phyloP scores from a whole-genome alignment of 2,797 vertebrate species.

The Megalops cyprinoides region DNA sequence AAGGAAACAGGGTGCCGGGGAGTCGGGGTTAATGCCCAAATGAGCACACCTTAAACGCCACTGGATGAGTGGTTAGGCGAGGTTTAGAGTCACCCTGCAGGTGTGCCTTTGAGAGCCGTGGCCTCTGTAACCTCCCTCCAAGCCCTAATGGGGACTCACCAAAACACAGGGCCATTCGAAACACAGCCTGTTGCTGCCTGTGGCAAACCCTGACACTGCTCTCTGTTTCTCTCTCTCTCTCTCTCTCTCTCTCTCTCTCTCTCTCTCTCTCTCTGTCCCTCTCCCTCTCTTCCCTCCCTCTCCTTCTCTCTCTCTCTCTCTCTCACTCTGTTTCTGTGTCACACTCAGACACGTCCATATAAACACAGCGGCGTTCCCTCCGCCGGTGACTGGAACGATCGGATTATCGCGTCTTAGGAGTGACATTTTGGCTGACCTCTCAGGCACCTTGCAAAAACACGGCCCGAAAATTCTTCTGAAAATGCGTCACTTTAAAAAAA shows the following conservation, averaged over 20 bases:
- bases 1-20: conserved; percentile 69
- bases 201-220: conserved; percentile 45
- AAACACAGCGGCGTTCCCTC: conserved; percentile 38
- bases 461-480: conserved; percentile 71
- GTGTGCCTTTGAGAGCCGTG: conserved; percentile 75
- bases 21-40: conserved; percentile 76
- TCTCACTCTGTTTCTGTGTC: neutral
- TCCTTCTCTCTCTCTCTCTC: neutral
- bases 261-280: conserved; percentile 43
- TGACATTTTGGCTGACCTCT: conserved; percentile 78
- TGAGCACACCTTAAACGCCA: conserved; percentile 78
- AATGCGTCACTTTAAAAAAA: conserved; percentile 67
- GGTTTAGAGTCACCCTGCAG: conserved; percentile 73
- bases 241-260: conserved; percentile 48
- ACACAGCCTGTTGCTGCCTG: conserved; percentile 32
- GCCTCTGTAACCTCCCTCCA: conserved; percentile 69
- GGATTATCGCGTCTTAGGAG: conserved; percentile 82
- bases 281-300: conserved; percentile 57
- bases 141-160: conserved; percentile 59
- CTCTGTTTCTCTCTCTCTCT: neutral
- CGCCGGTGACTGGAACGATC: conserved; percentile 72
- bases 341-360: conserved; percentile 53
- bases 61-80: conserved; percentile 64
- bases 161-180: conserved; percentile 52
- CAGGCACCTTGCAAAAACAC: conserved; percentile 72